A percentile compares a stretch with the other conserved stretches of the same genome.
phyloP scores from a whole-genome alignment of 2,113 vertebrate species.

The human region GRCh38 chr14:73295001-73295500 shows the following conservation, averaged over 20 bases:
- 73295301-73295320: not conserved
- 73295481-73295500: not conserved
- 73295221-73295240: not conserved
- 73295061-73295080: no score
- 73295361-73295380: not conserved
- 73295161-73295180: not conserved
- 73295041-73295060: no score
- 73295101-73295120: not conserved
- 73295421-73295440: constrained; percentile 34
- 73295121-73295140: not conserved
- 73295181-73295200: not conserved
- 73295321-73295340: not conserved
- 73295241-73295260: not conserved
- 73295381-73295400: constrained; percentile 79
- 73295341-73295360: not conserved
- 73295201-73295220: not conserved
- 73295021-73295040: no score
- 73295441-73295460: constrained; percentile 17
- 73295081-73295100: not conserved
- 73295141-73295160: not conserved
- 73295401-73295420: constrained; percentile 32
- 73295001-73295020: no score
- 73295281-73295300: not conserved
- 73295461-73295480: constrained; percentile 46
- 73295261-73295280: not conserved